A percentile compares a stretch with the other conserved stretches of the same genome.
These are phyloP conservation scores for Borostomias antarcticus DNA, from an alignment of 2,797 vertebrate species.

Conservation along the genomic window DNA sequence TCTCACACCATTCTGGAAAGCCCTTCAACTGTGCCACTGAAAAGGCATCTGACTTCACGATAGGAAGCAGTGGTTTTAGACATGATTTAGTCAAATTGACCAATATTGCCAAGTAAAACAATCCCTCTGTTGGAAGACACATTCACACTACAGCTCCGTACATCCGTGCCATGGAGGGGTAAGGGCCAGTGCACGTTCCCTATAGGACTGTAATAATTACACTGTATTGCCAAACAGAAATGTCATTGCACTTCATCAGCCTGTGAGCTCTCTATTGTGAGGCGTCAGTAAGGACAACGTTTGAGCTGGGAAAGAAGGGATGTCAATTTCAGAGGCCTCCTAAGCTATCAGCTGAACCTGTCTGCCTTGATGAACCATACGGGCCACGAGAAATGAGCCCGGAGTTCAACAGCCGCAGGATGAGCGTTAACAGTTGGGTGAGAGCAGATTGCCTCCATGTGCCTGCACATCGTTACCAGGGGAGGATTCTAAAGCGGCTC, in stretches of 20 bases:
- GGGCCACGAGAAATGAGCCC: constrained; percentile 11
- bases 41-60: constrained; percentile 55
- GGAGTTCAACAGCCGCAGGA: constrained; percentile 17
- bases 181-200: too few relatives aligned
- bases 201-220: not conserved
- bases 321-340: not conserved
- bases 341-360: constrained; percentile 16
- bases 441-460: constrained; percentile 60
- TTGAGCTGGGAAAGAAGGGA: constrained; percentile 1
- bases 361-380: constrained; percentile 7
- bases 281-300: not conserved
- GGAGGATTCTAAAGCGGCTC: constrained; percentile 68
- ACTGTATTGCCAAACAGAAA: not conserved
- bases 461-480: constrained; percentile 60
- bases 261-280: not conserved
- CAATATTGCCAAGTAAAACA: constrained; percentile 19
- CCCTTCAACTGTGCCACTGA: constrained; percentile 43
- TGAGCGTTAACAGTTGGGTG: constrained; percentile 52
- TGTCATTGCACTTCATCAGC: not conserved
- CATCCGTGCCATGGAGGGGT: too few relatives aligned
- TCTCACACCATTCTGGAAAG: constrained; percentile 16
- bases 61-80: constrained; percentile 45
- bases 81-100: constrained; percentile 42
- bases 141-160: not conserved
- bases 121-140: not conserved